A percentile compares a stretch with the other conserved stretches of the same genome.
phyloP scores from a whole-genome alignment of 2,113 vertebrate genomes.

The Mellivora capensis region DNA sequence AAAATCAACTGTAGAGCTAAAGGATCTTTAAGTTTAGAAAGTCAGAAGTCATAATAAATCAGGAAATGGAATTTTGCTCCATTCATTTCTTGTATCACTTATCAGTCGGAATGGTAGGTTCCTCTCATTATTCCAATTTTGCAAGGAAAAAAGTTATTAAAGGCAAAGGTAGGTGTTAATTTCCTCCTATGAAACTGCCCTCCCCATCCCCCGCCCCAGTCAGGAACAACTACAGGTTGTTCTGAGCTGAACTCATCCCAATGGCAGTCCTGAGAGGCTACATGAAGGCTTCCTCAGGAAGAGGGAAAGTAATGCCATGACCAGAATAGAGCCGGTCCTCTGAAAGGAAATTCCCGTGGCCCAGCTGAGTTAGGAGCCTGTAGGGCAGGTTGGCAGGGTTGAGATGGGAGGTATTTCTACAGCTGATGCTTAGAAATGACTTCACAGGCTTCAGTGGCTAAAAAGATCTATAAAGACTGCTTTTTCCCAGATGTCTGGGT shows the following conservation, averaged over 20 bases:
- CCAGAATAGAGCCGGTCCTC: not conserved
- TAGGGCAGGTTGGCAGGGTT: not conserved
- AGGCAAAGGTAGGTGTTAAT: not conserved
- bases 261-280: not conserved
- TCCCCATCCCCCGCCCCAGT: not conserved
- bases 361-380: not conserved
- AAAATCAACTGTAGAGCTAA: not conserved
- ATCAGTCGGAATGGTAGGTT: not conserved
- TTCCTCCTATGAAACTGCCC: not conserved
- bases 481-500: not conserved
- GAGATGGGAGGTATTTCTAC: not conserved
- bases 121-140: not conserved
- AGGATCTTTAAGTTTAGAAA: not conserved
- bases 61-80: not conserved
- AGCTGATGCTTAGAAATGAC: not conserved
- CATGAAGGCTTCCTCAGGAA: not conserved
- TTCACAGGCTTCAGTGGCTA: not conserved
- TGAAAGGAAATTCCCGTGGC: not conserved
- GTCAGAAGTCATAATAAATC: not conserved
- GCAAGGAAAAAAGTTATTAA: not conserved
- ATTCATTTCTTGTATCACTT: not conserved
- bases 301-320: not conserved
- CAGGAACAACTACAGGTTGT: not conserved
- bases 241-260: not conserved
- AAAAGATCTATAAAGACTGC: not conserved